Percentiles rank a stretch among this genome's conserved stretches.
Evolutionary conservation across 2,113 vertebrate genomes (phyloP).

Genomic region (Mohoua ochrocephala): DNA sequence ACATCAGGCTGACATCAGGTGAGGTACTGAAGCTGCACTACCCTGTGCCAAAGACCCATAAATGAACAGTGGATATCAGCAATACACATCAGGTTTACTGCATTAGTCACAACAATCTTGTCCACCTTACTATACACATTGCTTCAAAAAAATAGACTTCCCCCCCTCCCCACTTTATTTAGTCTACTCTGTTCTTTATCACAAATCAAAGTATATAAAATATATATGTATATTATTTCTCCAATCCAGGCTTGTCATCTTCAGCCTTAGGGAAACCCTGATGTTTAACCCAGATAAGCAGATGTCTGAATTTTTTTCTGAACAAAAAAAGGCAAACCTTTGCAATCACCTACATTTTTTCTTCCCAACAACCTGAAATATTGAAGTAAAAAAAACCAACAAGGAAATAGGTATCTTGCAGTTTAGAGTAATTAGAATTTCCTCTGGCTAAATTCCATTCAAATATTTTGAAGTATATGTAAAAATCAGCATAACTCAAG

Average conservation of each 20-base stretch:
- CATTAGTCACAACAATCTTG: not conserved
- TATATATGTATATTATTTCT: not conserved
- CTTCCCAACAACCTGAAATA: constrained; percentile 33
- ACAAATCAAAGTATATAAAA: not conserved
- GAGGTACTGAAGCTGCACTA: not conserved
- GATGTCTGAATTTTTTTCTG: not conserved
- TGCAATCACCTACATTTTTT: constrained; percentile 46
- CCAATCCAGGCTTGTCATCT: not conserved
- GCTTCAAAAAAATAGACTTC: not conserved
- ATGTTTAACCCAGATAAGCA: not conserved
- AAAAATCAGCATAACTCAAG: constrained; percentile 57
- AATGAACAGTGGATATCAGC: not conserved
- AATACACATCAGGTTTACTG: not conserved
- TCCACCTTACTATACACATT: not conserved
- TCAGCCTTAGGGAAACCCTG: not conserved
- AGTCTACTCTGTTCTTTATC: not conserved
- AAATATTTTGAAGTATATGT: constrained; percentile 49
- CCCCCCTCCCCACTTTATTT: not conserved
- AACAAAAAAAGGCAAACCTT: constrained; percentile 36
- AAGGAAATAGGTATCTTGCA: constrained; percentile 2
- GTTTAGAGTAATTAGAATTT: constrained; percentile 58
- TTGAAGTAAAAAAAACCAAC: constrained; percentile 50
- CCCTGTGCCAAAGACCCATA: not conserved
- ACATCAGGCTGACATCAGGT: not conserved
- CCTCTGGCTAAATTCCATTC: constrained; percentile 59